Conservation (phyloP, 2,888 invertebrate genomes). For the Drosophila picticornis region DNA sequence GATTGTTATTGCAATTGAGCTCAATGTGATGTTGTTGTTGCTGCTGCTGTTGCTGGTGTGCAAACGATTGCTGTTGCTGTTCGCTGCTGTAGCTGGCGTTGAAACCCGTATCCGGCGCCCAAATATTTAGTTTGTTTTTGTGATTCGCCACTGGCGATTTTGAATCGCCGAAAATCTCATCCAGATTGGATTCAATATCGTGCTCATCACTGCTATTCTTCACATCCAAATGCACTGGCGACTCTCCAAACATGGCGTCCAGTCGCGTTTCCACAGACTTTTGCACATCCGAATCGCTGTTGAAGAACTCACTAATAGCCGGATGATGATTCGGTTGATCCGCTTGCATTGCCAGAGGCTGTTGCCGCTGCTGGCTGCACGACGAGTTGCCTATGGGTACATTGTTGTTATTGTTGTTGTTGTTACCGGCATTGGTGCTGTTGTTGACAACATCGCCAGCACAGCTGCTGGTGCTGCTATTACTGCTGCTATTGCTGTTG, state of each 20-base stretch:
- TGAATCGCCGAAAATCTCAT: slow-evolving; percentile 84
- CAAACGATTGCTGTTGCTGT: slow-evolving; percentile 45
- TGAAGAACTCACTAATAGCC: slow-evolving; percentile 83
- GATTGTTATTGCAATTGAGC: slow-evolving; percentile 81
- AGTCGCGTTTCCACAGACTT: slow-evolving; percentile 85
- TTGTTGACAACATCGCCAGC: slow-evolving; percentile 57
- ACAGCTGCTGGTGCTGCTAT: slow-evolving; percentile 65
- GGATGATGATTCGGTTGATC: slow-evolving; percentile 75
- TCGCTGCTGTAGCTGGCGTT: slow-evolving; percentile 40
- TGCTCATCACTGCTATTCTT: slow-evolving; percentile 72
- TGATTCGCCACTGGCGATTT: slow-evolving; percentile 69
- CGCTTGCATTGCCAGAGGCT: slow-evolving; percentile 64
- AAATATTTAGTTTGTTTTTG: slow-evolving; percentile 70
- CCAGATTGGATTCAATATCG: slow-evolving; percentile 84
- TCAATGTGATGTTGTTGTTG: slow-evolving; percentile 81
- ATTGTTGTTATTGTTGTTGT: slow-evolving; percentile 13
- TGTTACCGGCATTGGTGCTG: slow-evolving; percentile 51
- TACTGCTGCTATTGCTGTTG: slow-evolving; percentile 66
- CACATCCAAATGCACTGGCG: slow-evolving; percentile 82
- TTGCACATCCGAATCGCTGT: slow-evolving; percentile 81
- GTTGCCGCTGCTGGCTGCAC: slow-evolving; percentile 79
- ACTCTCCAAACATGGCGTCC: slow-evolving; percentile 85
- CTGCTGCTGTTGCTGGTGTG: slow-evolving; percentile 42
- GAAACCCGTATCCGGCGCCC: slow-evolving; percentile 69
- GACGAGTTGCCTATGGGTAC: slow-evolving; percentile 55